Base-by-base conservation (phyloP, 2,113 vertebrate species). In the Channa argus region DNA sequence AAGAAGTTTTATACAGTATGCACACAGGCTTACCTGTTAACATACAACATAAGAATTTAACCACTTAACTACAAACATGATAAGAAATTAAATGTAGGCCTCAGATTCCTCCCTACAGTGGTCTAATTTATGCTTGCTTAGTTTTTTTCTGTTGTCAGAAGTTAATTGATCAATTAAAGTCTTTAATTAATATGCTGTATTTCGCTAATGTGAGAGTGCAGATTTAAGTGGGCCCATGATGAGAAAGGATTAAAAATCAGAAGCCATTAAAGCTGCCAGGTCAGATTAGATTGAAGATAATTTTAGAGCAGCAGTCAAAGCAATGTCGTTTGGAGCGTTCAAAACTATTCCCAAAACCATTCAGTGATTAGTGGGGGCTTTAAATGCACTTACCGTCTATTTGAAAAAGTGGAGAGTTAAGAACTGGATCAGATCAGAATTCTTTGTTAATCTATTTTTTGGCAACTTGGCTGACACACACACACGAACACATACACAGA, bases 221-320 rank as follows among this genome's bases (percentile, higher is more conserved):
- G 44, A 38, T 37, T 34, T 61, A 80, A 79, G 44, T 79, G 61
- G 75, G 47, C 12, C 24, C 37, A 37, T 63, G 56, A 83, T 84
- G 67, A 76, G 72, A 76, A 50, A 47, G 41, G 62, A 86, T 80
- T 63, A 72, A 77, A 85, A 76, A 79, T 77, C 73, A 74, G 67
- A 74, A 74, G 39, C 24, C 39, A 82, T 83, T 82, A 86, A 11
- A 82, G 58, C 71, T 67, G 77, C 62, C 83, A 88, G 75, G 77
- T 80, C 74, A 77, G 55, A 75, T 84, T 83, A 83, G 59, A 77
- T 37, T 56, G 56, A 64, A 47, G 71, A 69, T 69, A 0, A 82
- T 80, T 76, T 78, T 8, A 68, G 45, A 70, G 65, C 45, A 33
- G 60, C 68, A 75, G 49, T 53, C 2, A 2, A 75, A 82, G 53